phyloP scores from a whole-genome alignment of 2,113 vertebrate species.

The Ceuthmochares aereus region DNA sequence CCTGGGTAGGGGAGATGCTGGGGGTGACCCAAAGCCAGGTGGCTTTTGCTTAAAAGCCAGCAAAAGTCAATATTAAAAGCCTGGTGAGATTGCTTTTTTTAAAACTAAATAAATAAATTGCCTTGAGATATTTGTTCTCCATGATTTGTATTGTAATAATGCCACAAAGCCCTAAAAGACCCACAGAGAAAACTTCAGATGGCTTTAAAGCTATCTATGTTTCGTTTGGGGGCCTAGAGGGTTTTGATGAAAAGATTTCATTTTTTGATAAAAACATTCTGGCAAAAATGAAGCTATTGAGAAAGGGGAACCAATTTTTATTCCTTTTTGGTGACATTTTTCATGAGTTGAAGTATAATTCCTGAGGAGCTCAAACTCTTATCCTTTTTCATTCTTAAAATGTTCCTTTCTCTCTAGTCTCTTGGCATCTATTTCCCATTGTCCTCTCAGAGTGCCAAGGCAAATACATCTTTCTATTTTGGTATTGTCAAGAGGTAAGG shows the following conservation, averaged over 20 bases:
- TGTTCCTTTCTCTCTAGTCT: constrained; percentile 37
- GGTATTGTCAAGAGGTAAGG: constrained; percentile 55
- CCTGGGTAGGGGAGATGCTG: neutral
- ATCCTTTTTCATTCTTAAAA: constrained; percentile 61
- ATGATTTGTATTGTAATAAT: neutral
- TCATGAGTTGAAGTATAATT: constrained; percentile 58
- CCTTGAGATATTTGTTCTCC: neutral
- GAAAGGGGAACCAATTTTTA: constrained; percentile 25
- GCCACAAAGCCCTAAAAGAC: neutral
- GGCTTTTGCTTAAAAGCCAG: neutral
- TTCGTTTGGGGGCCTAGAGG: constrained; percentile 3
- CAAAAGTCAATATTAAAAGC: constrained; percentile 14
- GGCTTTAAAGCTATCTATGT: neutral
- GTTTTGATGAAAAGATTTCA: constrained; percentile 27
- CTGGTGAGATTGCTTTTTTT: neutral
- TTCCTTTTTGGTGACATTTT: constrained; percentile 50
- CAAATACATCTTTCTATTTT: constrained; percentile 69
- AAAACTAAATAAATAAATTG: neutral
- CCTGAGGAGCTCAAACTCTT: neutral
- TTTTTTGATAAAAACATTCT: constrained; percentile 36
- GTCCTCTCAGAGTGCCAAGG: constrained; percentile 53
- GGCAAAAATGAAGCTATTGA: constrained; percentile 41
- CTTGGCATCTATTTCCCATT: constrained; percentile 57
- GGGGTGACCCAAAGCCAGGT: rapidly evolving
- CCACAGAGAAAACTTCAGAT: neutral